A percentile compares a stretch with the other conserved stretches of the same genome.
Conservation (phyloP, 1,140 invertebrate genomes). For the Leptoteleia sp. region DNA sequence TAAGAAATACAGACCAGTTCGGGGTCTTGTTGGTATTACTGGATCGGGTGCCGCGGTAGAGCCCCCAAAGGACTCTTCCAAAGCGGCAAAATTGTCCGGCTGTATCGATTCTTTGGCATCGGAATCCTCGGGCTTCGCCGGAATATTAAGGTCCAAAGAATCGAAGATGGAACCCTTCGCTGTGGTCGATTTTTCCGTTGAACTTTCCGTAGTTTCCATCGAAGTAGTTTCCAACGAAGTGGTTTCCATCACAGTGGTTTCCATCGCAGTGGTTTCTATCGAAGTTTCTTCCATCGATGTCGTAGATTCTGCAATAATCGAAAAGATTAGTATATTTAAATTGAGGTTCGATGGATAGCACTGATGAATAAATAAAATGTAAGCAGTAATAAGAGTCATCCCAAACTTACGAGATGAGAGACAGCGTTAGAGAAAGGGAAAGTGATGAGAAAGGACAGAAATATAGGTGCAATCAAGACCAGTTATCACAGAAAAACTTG, state of each 20-base stretch:
- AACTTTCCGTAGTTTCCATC: constrained; percentile 28
- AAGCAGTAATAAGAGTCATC: constrained; percentile 4
- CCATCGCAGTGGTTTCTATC: constrained; percentile 37
- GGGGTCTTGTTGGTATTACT: constrained; percentile 83
- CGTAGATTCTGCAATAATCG: constrained; percentile 15
- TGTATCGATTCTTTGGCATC: constrained; percentile 42
- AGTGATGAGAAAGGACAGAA: constrained; percentile 36
- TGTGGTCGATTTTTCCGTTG: constrained; percentile 9
- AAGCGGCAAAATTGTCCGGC: constrained; percentile 82
- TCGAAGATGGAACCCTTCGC: constrained; percentile 46
- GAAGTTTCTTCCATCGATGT: constrained; percentile 22
- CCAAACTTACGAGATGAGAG: constrained; percentile 37
- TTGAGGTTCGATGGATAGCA: too few relatives aligned
- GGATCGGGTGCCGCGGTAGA: constrained; percentile 82
- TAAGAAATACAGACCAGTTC: constrained; percentile 90
- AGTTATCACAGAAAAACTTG: constrained; percentile 53
- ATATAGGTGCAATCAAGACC: constrained; percentile 24
- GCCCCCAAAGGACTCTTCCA: constrained; percentile 90
- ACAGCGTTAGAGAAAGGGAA: constrained; percentile 40
- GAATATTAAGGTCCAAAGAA: constrained; percentile 42
- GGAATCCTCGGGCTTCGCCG: constrained; percentile 26
- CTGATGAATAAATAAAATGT: too few relatives aligned
- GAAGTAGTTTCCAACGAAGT: constrained; percentile 33
- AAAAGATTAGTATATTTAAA: not conserved
- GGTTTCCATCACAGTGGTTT: constrained; percentile 28